Base-by-base conservation (phyloP, 2,888 invertebrate genomes). In the Neria commutata region DNA sequence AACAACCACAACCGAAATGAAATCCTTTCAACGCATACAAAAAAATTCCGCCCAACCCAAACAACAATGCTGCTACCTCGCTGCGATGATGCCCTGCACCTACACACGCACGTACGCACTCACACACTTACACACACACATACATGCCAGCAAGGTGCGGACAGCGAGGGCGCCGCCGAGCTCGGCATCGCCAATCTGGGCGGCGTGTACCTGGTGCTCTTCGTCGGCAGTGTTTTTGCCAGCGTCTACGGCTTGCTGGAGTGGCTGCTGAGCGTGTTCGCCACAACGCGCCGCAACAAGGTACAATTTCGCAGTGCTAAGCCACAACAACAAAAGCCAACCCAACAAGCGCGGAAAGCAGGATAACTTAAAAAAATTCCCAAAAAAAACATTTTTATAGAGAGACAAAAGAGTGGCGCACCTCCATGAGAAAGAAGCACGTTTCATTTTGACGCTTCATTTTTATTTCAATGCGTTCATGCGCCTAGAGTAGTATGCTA, bases 101-200 rank as follows among this genome's bases (percentile, higher is more conserved):
- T 34, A 24, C n/a, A 21, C 23, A 50, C 42, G 17, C 54, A 58
- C 26, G 37, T 54, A 21, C 48, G 46, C 25, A 40, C 24, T 14
- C 50, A 54, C 57, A 55, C 24, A 23, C 25, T 46, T 10, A 49
- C 33, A 37, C 65, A 65, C 62, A 21, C 34, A 37, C 45, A 54
- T n/a, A 42, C 21, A 58, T n/a, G n/a, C n/a, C 56, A 70, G 67
- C 66, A 71, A 69, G 69, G 66, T 57, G 72, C 71, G 50, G 70
- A 74, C 59, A 69, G 71, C 57, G 79, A 81, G 76, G 82, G 83
- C 69, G 84, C 83, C 40, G 80, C 75, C 54, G 81, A 78, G 49
- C 79, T 89, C 62, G 87, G 86, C 34, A 81, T 91, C 69, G 85
- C 86, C 64, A 89, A 90, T 79, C 84, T 88, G 23, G 87, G 87